Conservation (phyloP, 2,113 vertebrate genomes). For the Camelus dromedarius region DNA sequence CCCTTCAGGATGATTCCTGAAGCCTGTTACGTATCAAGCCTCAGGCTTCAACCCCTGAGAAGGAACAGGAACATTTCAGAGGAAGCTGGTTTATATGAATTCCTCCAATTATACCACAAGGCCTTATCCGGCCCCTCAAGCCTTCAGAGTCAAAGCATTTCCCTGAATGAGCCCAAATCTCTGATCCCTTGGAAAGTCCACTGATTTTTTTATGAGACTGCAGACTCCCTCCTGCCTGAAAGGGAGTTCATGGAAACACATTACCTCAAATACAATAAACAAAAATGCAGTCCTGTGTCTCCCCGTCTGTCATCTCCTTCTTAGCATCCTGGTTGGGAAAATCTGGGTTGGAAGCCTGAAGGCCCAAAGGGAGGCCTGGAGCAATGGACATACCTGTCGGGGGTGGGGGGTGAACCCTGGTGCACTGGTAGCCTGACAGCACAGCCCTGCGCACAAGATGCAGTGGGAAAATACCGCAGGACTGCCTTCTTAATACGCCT, state of each 20-base stretch:
- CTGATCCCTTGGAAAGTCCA: background rate
- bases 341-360: background rate
- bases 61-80: background rate
- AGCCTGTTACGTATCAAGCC: background rate
- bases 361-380: background rate
- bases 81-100: background rate
- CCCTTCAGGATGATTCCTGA: background rate
- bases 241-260: background rate
- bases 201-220: background rate
- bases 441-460: fast-evolving
- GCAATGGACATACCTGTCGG: background rate
- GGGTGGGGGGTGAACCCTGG: background rate
- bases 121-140: background rate
- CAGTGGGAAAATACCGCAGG: background rate
- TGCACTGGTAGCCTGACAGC: background rate
- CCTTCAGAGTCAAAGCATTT: slow-evolving; percentile 6
- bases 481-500: background rate
- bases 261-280: background rate
- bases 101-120: slow-evolving; percentile 38
- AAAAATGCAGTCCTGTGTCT: background rate
- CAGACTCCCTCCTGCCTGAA: background rate
- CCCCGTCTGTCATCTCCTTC: background rate
- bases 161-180: background rate
- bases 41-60: background rate
- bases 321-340: background rate